Evolutionary conservation across 1,140 invertebrate genomes (phyloP), one percentile per base, ranked within the genome.

Genomic region (Aphaenogaster floridana): DNA sequence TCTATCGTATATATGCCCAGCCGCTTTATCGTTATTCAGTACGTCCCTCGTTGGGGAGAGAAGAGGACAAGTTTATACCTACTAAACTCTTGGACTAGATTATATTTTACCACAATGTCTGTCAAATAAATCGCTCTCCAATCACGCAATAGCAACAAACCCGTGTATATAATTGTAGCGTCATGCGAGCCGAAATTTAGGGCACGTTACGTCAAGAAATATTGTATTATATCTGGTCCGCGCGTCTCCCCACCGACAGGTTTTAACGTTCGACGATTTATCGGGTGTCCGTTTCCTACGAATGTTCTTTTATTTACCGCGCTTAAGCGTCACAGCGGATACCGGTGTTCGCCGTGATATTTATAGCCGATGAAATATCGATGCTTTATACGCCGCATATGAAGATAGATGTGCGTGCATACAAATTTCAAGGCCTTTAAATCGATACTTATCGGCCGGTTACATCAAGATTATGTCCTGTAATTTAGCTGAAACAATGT

Each of bases 331-430:
- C 50, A 28, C 42, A 5, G 5, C 64, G 64, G 42, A 59, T 17
- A 21, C 36, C n/a, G 39, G 8, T 71, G 66, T 57, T 39, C 50
- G 13, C 52, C 15, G 48, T 17, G 36, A 61, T 74, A 84, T 84
- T 84, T 84, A 84, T 84, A 76, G 57, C 42, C 80, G 42, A 28
- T 76, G 54, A 84, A 84, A 76, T 84, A 74, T 84, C 17, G 80
- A 76, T 21, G 57, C 69, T 74, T 61, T 48, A 39, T 76, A 74
- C n/a, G 42, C 15, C 54, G 69, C 15, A 50, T 84, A 61, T 76
- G 80, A 84, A 76, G 54, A 84, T 84, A 34, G n/a, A 74, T 50
- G 69, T 71, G 39, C 69, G 52, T 48, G 52, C 17, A 81, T 48
- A 45, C 21, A 61, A 72, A 74, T 84, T 72, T 84, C 80, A 74